Percentiles rank a stretch among this genome's conserved stretches.
These are phyloP conservation scores for Microchrysa polita DNA, from an alignment of 2,888 invertebrate genomes.

Conservation along the genomic window DNA sequence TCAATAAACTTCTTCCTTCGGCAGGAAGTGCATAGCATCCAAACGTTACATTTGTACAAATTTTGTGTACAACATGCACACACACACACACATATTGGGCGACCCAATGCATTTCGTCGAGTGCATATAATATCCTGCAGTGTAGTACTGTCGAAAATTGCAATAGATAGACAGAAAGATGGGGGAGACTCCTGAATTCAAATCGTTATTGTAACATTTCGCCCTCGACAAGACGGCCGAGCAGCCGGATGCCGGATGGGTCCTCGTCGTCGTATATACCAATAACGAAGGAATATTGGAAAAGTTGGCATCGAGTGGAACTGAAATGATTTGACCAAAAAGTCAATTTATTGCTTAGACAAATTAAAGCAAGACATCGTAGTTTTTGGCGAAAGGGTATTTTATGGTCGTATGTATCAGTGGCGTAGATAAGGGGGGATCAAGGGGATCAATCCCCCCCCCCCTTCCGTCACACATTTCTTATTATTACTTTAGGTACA, in stretches of 20 bases:
- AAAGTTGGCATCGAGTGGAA: not conserved
- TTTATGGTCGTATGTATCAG: no score
- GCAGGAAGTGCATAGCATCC: constrained; percentile 15
- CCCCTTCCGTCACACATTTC: no score
- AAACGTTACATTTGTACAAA: constrained; percentile 1
- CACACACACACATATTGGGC: not conserved
- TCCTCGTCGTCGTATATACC: no score
- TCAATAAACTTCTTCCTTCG: constrained; percentile 27
- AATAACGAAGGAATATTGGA: constrained; percentile 15
- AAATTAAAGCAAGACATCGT: not conserved
- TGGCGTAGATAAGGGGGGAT: no score
- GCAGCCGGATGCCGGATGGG: no score
- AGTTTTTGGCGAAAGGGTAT: no score
- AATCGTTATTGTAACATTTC: constrained; percentile 1
- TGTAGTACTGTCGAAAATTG: not conserved
- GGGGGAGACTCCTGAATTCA: not conserved
- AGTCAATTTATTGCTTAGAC: constrained; percentile 13
- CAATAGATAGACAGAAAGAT: constrained; percentile 10
- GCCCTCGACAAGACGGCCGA: not conserved
- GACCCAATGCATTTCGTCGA: not conserved
- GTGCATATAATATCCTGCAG: not conserved
- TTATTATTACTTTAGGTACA: no score
- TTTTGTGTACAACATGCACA: not conserved
- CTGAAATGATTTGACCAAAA: not conserved
- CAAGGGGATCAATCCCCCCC: no score